Evolutionary conservation across 2,888 invertebrate species (phyloP).

Genomic region (Sthenelais limicola): DNA sequence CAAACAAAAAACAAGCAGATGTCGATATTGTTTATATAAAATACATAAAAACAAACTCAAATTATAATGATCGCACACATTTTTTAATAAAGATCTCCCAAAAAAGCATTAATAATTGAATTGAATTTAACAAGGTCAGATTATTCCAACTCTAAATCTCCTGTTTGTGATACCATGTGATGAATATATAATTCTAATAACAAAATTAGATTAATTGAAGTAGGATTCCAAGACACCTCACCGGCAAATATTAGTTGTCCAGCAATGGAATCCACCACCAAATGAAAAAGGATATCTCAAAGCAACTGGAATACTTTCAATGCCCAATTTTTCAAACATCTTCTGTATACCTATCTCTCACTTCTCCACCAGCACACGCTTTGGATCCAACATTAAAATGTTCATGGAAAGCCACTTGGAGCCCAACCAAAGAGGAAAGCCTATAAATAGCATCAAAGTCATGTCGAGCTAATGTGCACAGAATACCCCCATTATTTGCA

Average conservation of each 20-base stretch:
- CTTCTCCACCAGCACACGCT: conserved; percentile 48
- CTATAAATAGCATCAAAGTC: no score
- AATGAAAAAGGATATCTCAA: conserved; percentile 42
- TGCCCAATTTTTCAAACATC: conserved; percentile 40
- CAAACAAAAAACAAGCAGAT: no score
- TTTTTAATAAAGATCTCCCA: no score
- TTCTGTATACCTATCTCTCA: conserved; percentile 36
- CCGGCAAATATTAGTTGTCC: conserved; percentile 52
- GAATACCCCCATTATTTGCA: background rate
- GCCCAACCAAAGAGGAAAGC: conserved; percentile 30
- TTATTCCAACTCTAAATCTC: no score
- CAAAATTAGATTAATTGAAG: no score
- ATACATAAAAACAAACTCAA: no score
- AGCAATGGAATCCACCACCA: conserved; percentile 55
- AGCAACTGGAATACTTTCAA: conserved; percentile 27
- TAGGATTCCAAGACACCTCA: conserved; percentile 50
- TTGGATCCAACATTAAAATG: conserved; percentile 48
- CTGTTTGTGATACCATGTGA: no score
- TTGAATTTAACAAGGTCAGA: no score
- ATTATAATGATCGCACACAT: no score
- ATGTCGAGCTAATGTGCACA: background rate
- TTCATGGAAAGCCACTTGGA: conserved; percentile 51
- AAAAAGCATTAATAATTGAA: no score
- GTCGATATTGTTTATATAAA: no score
- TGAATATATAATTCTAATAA: no score